Evolutionary conservation across 2,797 vertebrate genomes (phyloP).

Genomic region (Hydrophis major): DNA sequence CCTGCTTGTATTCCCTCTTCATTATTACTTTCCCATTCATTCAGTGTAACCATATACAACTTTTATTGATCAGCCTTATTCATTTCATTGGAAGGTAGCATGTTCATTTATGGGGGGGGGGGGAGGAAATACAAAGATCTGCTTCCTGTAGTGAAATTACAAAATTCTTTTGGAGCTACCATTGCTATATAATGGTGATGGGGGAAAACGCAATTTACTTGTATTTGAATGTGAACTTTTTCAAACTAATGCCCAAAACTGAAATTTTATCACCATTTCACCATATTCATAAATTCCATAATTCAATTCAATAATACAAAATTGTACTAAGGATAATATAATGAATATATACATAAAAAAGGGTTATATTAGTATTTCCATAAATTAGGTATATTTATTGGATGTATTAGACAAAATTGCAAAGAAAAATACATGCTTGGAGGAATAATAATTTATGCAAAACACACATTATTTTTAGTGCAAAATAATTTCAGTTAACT

Average conservation of each 20-base stretch:
- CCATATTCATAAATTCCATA: neutral
- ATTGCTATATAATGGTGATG: neutral
- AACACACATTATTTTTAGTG: neutral
- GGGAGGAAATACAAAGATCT: neutral
- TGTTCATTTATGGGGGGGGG: no score
- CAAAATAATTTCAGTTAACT: neutral
- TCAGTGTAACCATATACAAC: neutral
- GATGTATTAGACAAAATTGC: neutral
- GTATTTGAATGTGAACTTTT: neutral
- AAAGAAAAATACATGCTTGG: neutral
- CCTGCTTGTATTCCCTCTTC: neutral
- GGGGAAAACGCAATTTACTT: neutral
- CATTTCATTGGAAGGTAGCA: neutral
- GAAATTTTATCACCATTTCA: neutral
- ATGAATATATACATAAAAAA: neutral
- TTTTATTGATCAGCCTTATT: neutral
- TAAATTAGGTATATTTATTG: neutral
- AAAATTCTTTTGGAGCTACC: neutral
- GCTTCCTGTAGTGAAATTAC: neutral
- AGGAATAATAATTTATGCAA: neutral
- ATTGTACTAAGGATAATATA: neutral
- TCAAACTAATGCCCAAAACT: neutral
- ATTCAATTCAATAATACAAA: neutral
- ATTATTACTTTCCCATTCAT: neutral
- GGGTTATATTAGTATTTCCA: neutral